Conservation (phyloP, 2,797 vertebrate genomes). For the Enteromius paludinosus region DNA sequence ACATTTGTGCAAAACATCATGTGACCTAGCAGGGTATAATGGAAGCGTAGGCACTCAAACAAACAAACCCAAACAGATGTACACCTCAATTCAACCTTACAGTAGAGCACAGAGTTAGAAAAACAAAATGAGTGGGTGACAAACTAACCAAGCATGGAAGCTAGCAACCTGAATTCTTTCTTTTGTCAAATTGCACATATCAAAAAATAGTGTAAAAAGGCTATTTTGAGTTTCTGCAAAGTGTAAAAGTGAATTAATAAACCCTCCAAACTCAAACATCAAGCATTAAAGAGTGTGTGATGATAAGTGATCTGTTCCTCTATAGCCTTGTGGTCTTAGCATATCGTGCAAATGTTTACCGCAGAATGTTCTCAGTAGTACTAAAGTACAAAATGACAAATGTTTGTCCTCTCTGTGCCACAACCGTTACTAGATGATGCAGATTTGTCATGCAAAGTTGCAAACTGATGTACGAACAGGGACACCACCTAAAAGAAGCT, state of each 20-base stretch:
- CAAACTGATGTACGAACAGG: not conserved
- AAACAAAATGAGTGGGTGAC: not conserved
- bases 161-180: not conserved
- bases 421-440: conserved; percentile 9
- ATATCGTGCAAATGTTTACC: conserved; percentile 54
- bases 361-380: conserved; percentile 48
- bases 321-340: conserved; percentile 38
- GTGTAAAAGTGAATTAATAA: not conserved
- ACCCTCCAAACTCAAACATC: not conserved
- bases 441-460: conserved; percentile 34
- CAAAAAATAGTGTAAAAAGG: not conserved
- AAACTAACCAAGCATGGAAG: not conserved
- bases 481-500: not conserved
- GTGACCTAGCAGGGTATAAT: not conserved
- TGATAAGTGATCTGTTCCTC: conserved; percentile 30
- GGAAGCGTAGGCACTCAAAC: not conserved
- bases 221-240: conserved; percentile 8
- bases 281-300: not conserved
- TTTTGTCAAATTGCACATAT: not conserved
- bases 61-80: not conserved
- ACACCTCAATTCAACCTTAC: not conserved
- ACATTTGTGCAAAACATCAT: conserved; percentile 36
- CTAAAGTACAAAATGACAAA: conserved; percentile 11
- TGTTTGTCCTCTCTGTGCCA: not conserved
- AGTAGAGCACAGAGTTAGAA: not conserved